These are phyloP conservation scores for Liodrosophila aerea DNA, from an alignment of 2,888 invertebrate species.

Conservation along the genomic window DNA sequence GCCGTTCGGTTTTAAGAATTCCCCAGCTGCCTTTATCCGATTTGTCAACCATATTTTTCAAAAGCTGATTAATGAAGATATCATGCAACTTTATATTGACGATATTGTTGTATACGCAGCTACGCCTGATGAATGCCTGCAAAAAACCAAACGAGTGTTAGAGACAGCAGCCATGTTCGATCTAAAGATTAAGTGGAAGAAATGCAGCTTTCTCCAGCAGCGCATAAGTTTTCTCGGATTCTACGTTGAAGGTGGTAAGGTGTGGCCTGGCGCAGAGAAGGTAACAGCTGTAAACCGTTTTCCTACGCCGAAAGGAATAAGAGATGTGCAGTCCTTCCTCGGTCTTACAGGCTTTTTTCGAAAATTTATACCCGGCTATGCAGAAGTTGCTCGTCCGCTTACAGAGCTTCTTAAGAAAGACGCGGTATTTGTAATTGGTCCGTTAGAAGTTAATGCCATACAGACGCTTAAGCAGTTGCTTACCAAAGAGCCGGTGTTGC, in stretches of 20 bases:
- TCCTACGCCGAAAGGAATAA: slow-evolving; percentile 23
- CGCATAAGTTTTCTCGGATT: slow-evolving; percentile 21
- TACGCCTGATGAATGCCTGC: slow-evolving; percentile 11
- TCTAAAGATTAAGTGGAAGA: slow-evolving; percentile 26
- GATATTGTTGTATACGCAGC: slow-evolving; percentile 16
- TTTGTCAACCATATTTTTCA: too few species aligned
- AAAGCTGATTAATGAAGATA: background rate
- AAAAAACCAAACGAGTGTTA: slow-evolving; percentile 42
- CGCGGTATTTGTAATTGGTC: slow-evolving; percentile 7
- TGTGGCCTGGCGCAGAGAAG: slow-evolving; percentile 33
- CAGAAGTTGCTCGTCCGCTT: slow-evolving; percentile 9
- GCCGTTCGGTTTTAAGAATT: slow-evolving; percentile 1
- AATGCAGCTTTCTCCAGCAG: slow-evolving; percentile 21
- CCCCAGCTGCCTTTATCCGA: too few species aligned
- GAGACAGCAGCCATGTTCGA: slow-evolving; percentile 6
- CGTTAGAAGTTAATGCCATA: too few species aligned
- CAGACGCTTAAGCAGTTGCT: slow-evolving; percentile 6
- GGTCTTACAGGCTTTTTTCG: slow-evolving; percentile 1
- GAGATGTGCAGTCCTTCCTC: slow-evolving; percentile 10
- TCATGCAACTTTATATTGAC: slow-evolving; percentile 18
- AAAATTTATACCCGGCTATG: slow-evolving; percentile 5
- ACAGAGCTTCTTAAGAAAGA: slow-evolving; percentile 16
- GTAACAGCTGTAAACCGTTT: slow-evolving; percentile 20
- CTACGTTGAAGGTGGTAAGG: too few species aligned
- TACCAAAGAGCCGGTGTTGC: too few species aligned